These are phyloP conservation scores for Amphiprion percula DNA, from an alignment of 2,113 vertebrate species.

Conservation along the genomic window DNA sequence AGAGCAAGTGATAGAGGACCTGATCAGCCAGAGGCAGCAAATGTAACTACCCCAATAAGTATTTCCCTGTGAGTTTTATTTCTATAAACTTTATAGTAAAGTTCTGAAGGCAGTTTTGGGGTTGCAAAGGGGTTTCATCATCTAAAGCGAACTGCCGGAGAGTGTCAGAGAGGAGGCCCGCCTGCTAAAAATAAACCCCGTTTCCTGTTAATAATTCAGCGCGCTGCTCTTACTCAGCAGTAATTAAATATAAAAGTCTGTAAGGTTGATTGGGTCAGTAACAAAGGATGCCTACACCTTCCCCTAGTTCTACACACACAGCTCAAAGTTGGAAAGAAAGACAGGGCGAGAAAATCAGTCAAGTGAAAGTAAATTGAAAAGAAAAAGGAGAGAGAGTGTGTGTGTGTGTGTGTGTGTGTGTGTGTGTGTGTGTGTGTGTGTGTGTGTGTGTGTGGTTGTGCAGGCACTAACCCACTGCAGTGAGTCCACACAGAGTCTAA, in stretches of 20 bases:
- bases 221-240: slow-evolving; percentile 78
- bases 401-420: slow-evolving; percentile 2
- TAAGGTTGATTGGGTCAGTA: slow-evolving; percentile 83
- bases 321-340: slow-evolving; percentile 50
- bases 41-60: slow-evolving; percentile 43
- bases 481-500: slow-evolving; percentile 23
- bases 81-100: slow-evolving; percentile 59
- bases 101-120: slow-evolving; percentile 59
- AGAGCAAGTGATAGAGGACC: slow-evolving; percentile 46
- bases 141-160: slow-evolving; percentile 66
- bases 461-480: slow-evolving; percentile 10
- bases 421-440: slow-evolving; percentile 3
- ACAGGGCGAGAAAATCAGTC: slow-evolving; percentile 64
- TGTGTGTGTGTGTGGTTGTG: neutral
- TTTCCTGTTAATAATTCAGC: slow-evolving; percentile 83
- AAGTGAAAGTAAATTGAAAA: slow-evolving; percentile 58
- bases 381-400: neutral
- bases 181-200: slow-evolving; percentile 77
- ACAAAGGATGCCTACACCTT: slow-evolving; percentile 74
- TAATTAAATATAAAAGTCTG: slow-evolving; percentile 85
- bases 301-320: slow-evolving; percentile 58
- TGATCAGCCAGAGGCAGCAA: slow-evolving; percentile 41
- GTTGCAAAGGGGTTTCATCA: slow-evolving; percentile 85
- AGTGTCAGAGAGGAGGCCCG: slow-evolving; percentile 77
- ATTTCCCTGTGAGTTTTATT: slow-evolving; percentile 57